These are phyloP conservation scores for Geococcyx californianus DNA, from an alignment of 2,113 vertebrate genomes.

Conservation along the genomic window DNA sequence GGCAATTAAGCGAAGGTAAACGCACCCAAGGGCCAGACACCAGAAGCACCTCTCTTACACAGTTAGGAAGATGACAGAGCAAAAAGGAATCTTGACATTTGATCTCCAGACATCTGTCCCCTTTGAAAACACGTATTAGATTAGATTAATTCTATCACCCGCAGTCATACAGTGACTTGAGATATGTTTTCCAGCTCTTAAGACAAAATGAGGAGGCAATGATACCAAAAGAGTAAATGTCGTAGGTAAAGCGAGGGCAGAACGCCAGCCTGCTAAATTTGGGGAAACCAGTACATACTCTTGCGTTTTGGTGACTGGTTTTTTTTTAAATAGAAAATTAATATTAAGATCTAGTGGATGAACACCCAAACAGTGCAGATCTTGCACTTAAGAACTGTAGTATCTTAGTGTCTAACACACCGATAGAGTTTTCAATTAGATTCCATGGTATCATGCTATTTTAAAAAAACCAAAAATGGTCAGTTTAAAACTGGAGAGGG, in stretches of 20 bases:
- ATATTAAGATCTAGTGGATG: not conserved
- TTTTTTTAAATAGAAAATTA: not conserved
- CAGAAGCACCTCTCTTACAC: not conserved
- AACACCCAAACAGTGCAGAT: not conserved
- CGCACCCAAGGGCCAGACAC: not conserved
- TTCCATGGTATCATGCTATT: not conserved
- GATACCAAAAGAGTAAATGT: not conserved
- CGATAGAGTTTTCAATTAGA: not conserved
- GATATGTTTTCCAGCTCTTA: not conserved
- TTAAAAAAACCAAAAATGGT: rapidly evolving
- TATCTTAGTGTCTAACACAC: not conserved
- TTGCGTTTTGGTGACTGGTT: not conserved
- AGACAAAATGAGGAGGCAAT: not conserved
- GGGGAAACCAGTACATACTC: not conserved
- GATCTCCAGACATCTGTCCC: not conserved
- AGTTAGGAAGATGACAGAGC: not conserved
- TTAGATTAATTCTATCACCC: not conserved
- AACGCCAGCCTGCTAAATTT: not conserved
- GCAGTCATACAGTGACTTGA: not conserved
- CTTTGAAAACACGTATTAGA: not conserved
- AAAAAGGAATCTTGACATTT: not conserved
- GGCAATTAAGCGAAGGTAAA: not conserved
- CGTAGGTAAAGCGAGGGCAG: not conserved
- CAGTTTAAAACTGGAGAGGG: not conserved
- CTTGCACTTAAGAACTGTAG: not conserved